A percentile compares a stretch with the other conserved stretches of the same genome.
These are phyloP conservation scores for Asarcornis scutulata DNA, from an alignment of 2,113 vertebrate species.

Conservation along the genomic window DNA sequence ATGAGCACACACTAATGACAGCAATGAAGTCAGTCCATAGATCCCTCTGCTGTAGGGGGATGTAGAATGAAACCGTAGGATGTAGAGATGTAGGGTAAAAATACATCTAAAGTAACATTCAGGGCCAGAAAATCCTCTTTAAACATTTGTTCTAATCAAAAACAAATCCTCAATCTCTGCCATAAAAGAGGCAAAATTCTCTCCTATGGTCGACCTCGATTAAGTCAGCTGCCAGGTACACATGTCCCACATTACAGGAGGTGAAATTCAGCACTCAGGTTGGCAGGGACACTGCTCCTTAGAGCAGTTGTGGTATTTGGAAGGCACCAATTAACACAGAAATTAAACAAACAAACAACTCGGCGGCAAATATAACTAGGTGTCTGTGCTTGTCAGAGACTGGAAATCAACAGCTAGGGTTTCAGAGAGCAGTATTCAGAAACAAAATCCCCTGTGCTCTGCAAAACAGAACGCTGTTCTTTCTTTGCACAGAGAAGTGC, in stretches of 20 bases:
- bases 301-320: constrained; percentile 3
- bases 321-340: constrained; percentile 24
- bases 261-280: not conserved
- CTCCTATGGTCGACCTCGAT: not conserved
- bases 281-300: not conserved
- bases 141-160: not conserved
- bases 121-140: not conserved
- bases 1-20: not conserved
- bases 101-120: not conserved
- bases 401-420: not conserved
- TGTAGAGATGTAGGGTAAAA: not conserved
- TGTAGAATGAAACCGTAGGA: not conserved
- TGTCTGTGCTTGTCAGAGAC: not conserved
- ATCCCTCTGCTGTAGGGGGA: not conserved
- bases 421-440: not conserved
- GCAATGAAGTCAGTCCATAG: not conserved
- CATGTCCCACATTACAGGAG: not conserved
- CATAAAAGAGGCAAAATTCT: not conserved
- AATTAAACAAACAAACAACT: constrained; percentile 52
- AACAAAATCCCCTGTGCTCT: not conserved
- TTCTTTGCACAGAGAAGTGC: not conserved
- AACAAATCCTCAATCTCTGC: not conserved
- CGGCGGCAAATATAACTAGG: not conserved
- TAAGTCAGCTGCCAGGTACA: not conserved
- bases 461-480: not conserved